Conservation (phyloP, 1,140 invertebrate species). For the Neuroterus valhalla region DNA sequence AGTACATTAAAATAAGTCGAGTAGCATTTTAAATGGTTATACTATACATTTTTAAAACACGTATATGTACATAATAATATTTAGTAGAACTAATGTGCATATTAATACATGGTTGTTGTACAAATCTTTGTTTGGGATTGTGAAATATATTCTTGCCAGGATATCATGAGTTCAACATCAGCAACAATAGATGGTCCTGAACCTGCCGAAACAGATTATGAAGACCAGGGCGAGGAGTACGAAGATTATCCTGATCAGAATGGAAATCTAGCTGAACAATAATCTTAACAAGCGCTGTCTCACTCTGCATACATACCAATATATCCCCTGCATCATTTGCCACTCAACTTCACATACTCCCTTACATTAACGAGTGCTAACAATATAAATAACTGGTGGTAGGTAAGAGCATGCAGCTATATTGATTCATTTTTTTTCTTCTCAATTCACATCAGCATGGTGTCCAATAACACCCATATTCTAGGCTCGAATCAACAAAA, state of each 20-base stretch:
- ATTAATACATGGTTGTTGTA: constrained; percentile 54
- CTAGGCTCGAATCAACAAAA: too few relatives aligned
- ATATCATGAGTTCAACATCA: constrained; percentile 64
- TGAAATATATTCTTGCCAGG: constrained; percentile 65
- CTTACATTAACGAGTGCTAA: constrained; percentile 56
- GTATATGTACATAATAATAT: not conserved
- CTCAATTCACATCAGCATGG: too few relatives aligned
- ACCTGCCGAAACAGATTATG: constrained; percentile 73
- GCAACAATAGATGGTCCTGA: constrained; percentile 70
- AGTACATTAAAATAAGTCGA: too few relatives aligned
- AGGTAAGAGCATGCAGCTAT: constrained; percentile 44
- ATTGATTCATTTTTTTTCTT: too few relatives aligned
- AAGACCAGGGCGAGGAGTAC: constrained; percentile 69
- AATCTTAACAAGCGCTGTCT: constrained; percentile 65
- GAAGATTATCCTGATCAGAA: constrained; percentile 70
- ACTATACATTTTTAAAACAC: too few relatives aligned
- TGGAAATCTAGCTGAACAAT: constrained; percentile 72
- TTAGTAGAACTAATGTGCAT: constrained; percentile 28
- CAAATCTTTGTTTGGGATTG: constrained; percentile 55
- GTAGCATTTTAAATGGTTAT: too few relatives aligned
- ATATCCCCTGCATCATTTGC: constrained; percentile 48
- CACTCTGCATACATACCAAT: constrained; percentile 60
- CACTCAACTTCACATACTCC: constrained; percentile 56
- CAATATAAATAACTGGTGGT: constrained; percentile 49
- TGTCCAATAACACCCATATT: too few relatives aligned